These are phyloP conservation scores for Cathartes aura DNA, from an alignment of 2,113 vertebrate genomes.

Conservation along the genomic window DNA sequence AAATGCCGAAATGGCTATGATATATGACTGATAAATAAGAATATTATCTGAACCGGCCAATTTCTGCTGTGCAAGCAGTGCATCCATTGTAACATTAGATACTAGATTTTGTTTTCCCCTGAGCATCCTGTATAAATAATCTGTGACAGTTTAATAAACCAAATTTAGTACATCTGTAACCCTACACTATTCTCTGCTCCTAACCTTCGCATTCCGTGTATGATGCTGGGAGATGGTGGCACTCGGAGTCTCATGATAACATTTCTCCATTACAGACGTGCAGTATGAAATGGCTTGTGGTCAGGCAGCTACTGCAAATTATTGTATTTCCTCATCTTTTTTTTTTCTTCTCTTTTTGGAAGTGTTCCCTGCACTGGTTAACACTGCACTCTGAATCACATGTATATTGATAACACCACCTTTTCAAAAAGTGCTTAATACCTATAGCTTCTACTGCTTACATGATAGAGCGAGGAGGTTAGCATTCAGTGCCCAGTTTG, in stretches of 20 bases:
- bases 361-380: background rate
- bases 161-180: background rate
- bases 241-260: accelerated
- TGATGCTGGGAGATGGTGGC: background rate
- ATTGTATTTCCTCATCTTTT: background rate
- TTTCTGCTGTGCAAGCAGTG: background rate
- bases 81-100: background rate
- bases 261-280: background rate
- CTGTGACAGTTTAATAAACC: background rate
- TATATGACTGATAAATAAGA: background rate
- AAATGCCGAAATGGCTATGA: background rate
- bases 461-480: background rate
- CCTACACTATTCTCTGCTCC: background rate
- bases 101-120: background rate
- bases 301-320: background rate
- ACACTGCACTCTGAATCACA: background rate
- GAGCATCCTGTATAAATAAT: background rate
- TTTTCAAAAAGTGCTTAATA: background rate
- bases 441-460: background rate
- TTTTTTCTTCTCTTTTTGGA: background rate
- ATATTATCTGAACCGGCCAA: background rate
- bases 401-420: background rate
- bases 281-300: background rate
- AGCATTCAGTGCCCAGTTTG: background rate
- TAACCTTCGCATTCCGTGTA: background rate